These are phyloP conservation scores for Takifugu rubripes DNA, from an alignment of 2,797 vertebrate genomes.

Conservation along the genomic window DNA sequence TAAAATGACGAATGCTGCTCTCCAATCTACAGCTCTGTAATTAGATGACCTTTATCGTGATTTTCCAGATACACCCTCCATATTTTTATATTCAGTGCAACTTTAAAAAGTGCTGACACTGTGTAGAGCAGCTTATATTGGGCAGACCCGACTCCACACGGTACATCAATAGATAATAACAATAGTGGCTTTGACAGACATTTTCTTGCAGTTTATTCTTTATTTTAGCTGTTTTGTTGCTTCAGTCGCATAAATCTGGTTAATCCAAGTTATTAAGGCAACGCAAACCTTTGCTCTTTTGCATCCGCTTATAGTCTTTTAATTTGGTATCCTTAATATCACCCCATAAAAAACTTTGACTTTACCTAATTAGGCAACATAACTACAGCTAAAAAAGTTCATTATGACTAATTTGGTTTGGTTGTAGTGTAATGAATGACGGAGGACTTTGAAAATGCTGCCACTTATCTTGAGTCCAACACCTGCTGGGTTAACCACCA, in stretches of 20 bases:
- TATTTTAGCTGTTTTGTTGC: background rate
- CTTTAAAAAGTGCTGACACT: background rate
- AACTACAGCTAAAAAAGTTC: conserved; percentile 10
- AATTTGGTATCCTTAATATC: conserved; percentile 14
- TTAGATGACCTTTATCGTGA: conserved; percentile 1
- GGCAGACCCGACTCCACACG: background rate
- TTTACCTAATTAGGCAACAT: conserved; percentile 21
- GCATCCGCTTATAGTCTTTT: conserved; percentile 1
- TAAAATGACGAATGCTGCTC: background rate
- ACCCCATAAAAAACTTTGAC: conserved; percentile 12
- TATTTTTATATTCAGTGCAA: background rate
- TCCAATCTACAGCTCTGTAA: conserved; percentile 2
- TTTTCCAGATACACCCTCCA: background rate
- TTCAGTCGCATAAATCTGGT: background rate
- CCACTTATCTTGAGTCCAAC: conserved; percentile 23
- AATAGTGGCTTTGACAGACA: background rate
- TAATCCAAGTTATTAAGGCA: conserved; percentile 5
- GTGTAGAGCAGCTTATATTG: background rate
- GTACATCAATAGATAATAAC: background rate
- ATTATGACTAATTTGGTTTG: conserved; percentile 27
- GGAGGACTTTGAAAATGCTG: too few species aligned
- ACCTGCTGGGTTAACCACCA: conserved; percentile 19
- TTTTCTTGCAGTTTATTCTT: too few species aligned
- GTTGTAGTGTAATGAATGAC: background rate
- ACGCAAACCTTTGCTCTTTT: conserved; percentile 1